phyloP scores from a whole-genome alignment of 1,140 invertebrate species.

The Aleiodes sp. region DNA sequence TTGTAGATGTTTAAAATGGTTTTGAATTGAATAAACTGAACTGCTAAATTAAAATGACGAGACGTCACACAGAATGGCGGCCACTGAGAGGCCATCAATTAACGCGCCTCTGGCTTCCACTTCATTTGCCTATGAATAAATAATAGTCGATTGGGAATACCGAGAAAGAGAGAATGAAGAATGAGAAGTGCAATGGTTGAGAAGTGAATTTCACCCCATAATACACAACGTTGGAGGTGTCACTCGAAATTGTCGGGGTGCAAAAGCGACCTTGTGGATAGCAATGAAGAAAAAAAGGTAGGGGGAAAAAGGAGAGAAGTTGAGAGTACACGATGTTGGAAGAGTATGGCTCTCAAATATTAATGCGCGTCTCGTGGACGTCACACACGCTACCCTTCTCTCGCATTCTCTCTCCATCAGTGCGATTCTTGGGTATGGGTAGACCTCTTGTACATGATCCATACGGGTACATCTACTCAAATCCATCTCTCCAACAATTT shows the following conservation, averaged over 20 bases:
- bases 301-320: slow-evolving; percentile 5
- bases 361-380: slow-evolving; percentile 44
- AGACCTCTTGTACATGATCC: neutral
- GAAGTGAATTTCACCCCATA: slow-evolving; percentile 17
- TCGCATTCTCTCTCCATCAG: slow-evolving; percentile 18
- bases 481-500: neutral
- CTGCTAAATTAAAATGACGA: slow-evolving; percentile 63
- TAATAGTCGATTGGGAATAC: slow-evolving; percentile 47
- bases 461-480: neutral
- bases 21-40: slow-evolving; percentile 55
- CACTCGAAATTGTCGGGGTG: slow-evolving; percentile 38
- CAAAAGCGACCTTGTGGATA: neutral
- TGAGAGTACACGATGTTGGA: neutral
- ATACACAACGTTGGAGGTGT: slow-evolving; percentile 28
- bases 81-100: slow-evolving; percentile 63
- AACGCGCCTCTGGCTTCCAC: slow-evolving; percentile 53
- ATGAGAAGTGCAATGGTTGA: neutral
- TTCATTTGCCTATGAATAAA: slow-evolving; percentile 64
- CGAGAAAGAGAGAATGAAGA: slow-evolving; percentile 16
- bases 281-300: neutral
- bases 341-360: slow-evolving; percentile 46
- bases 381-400: slow-evolving; percentile 38
- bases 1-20: slow-evolving; percentile 19
- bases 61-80: slow-evolving; percentile 61
- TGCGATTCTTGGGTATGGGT: neutral